A percentile compares a stretch with the other conserved stretches of the same genome.
phyloP scores from a whole-genome alignment of 2,113 vertebrate species.

The crab-eating macaque (Macaca fascicularis) region T2T-MFA8v1.1 NC_088386.1:87120001-87120500 shows the following conservation, averaged over 20 bases:
- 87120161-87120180: constrained; percentile 43
- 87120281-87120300: background rate
- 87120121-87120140: background rate
- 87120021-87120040: background rate
- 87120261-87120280: background rate
- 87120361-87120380: background rate
- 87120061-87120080: background rate
- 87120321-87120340: background rate
- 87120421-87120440: background rate
- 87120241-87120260: background rate
- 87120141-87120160: constrained; percentile 14
- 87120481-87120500: background rate
- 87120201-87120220: constrained; percentile 22
- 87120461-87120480: background rate
- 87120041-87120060: background rate
- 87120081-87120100: background rate
- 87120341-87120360: background rate
- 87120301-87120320: background rate
- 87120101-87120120: background rate
- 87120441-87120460: background rate
- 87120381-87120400: background rate
- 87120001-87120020: background rate
- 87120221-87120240: constrained; percentile 12
- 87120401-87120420: background rate
- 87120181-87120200: background rate